A percentile compares a stretch with the other conserved stretches of the same genome.
Evolutionary conservation across 2,113 vertebrate genomes (phyloP).

Genomic region (Hemicordylus capensis): DNA sequence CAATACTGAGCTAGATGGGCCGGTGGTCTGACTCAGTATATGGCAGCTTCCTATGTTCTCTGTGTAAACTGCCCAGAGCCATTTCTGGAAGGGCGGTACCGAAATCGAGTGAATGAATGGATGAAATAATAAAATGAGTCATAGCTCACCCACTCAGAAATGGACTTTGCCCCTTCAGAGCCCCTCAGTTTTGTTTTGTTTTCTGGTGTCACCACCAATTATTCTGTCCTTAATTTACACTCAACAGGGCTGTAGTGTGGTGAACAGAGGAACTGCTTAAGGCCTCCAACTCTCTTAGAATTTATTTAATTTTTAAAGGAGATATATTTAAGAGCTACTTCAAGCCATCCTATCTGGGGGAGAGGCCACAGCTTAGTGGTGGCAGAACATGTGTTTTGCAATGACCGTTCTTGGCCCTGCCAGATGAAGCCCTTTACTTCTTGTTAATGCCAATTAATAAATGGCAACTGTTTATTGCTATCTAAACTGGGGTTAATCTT

Average conservation of each 20-base stretch:
- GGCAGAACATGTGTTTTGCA: not conserved
- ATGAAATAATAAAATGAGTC: too few species aligned
- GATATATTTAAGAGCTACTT: not conserved
- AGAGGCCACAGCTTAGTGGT: not conserved
- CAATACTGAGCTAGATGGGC: too few species aligned
- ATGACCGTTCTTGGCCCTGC: not conserved
- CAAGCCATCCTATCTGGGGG: not conserved
- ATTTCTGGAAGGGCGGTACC: too few species aligned
- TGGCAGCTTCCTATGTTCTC: too few species aligned
- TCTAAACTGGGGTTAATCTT: constrained; percentile 40
- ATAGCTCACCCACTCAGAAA: too few species aligned
- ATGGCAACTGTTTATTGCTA: constrained; percentile 27
- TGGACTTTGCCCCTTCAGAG: too few species aligned
- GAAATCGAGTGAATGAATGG: too few species aligned
- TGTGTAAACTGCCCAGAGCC: too few species aligned
- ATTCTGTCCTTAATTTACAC: not conserved
- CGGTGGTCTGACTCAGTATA: too few species aligned
- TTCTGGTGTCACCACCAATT: too few species aligned
- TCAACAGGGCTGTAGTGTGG: too few species aligned
- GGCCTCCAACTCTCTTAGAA: not conserved
- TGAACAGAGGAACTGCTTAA: not conserved
- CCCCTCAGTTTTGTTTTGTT: too few species aligned
- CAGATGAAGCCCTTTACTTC: constrained; percentile 20
- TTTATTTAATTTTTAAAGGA: not conserved
- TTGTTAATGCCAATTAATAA: constrained; percentile 41